Base-by-base conservation (phyloP, 2,797 vertebrate genomes). In the Pelodytes ibericus region DNA sequence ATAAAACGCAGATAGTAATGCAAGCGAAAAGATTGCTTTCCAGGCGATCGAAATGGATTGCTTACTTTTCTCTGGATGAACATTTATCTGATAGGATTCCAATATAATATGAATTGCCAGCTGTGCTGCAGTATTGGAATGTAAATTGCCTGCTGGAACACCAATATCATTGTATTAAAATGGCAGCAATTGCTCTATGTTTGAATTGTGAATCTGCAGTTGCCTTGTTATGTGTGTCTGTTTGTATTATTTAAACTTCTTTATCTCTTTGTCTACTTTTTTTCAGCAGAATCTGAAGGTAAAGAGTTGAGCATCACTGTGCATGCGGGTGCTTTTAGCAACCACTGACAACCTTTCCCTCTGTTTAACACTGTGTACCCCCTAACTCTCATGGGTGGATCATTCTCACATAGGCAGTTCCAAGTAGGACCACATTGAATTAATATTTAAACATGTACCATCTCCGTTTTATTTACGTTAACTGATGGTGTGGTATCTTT, bases 231-330 rank as follows among this genome's bases (percentile, higher is more conserved):
- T 63, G 39, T 61, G 20, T 47, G 24, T 62, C 11, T 18, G 7
- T 58, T 58, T 58, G 7, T 27, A 25, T 8, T 26, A 24, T 26
- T 67, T 73, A n/a, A 79, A 73, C 47, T 69, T 74, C 73, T 90
- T 92, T 81, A 65, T 85, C 88, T 94, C 90, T 93, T 90, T 95
- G 84, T 94, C 90, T 93, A 92, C 93, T 81, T 86, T 20, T 94
- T 53, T 94, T 93, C 95, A 98, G 95, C 96, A 91, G 96, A 98
- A 93, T 94, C 95, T 80, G 96, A 98, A 98, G 96, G 96, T 99
- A 99, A 99, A 95, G 88, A 36, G 82, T 60, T 65, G 59, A 84
- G 74, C 81, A 63, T 87, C 91, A 92, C 20, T 84, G 74, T 91
- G 33, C 25, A 75, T 84, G 89, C 91, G 90, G 87, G 66, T 72